Base-by-base conservation (phyloP, 2,113 vertebrate species). In the Pica pica region DNA sequence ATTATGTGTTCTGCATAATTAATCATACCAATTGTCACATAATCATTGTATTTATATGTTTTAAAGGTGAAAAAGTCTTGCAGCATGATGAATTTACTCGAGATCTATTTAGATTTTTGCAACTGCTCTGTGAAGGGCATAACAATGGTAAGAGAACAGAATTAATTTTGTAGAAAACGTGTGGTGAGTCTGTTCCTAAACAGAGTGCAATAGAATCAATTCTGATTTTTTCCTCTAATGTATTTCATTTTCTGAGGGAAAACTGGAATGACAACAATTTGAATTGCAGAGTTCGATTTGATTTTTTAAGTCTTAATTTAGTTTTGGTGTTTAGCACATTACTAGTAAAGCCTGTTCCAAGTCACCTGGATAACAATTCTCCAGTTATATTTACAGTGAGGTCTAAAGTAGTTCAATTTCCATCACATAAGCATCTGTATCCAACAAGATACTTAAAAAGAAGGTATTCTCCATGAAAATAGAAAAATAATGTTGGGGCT, bases 61-160 rank as follows among this genome's bases (percentile, higher is more conserved):
- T 97, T 95, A 97, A 98, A 99, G 99, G 99, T 98, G 99, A 99
- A 96, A 99, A 99, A 94, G 99, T 99, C 52, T 98, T 99, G 91
- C 99, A 99, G 97, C 99, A 99, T 73, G 99, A 99, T 67, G 99
- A 99, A 97, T 99, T 99, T 97, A 99, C 99, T 57, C 98, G 98
- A 90, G 99, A 99, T 97, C 98, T 99, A 41, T 99, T 99, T 97
- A 98, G 99, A 97, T 99, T 99, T 97, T 98, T 99, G 84, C 99
- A 99, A 95, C 98, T 99, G 79, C 99, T 99, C 49, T 99, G 99
- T 98, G 99, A 99, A 98, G 99, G 99, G 49, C 99, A 99, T 97
- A 99, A 99, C 96, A 99, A 99, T 64, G 99, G 99, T 99, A 98
- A 96, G 98, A 97, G 52, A 68, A 76, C n/a, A 21, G 18, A 42